These are phyloP conservation scores for Venusia cambrica DNA, from an alignment of 2,888 invertebrate species.

Conservation along the genomic window DNA sequence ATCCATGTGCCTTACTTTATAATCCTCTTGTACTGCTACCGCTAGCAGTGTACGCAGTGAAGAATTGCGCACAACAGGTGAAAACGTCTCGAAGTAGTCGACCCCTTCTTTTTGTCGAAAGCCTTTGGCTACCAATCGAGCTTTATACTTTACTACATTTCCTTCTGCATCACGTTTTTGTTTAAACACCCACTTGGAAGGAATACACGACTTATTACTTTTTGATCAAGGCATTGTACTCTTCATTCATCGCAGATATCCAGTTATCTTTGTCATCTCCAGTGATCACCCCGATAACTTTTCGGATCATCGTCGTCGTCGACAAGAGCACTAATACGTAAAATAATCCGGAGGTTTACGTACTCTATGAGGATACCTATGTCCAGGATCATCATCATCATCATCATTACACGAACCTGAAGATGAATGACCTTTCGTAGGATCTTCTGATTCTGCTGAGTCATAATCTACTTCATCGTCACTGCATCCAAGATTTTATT, in stretches of 20 bases:
- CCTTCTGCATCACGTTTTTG: background rate
- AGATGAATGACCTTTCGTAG: background rate
- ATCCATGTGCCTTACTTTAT: background rate
- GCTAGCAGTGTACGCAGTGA: background rate
- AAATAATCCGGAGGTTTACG: background rate
- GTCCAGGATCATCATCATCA: background rate
- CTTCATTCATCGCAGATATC: background rate
- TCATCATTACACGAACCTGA: background rate
- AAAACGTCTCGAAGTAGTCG: background rate
- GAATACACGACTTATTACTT: background rate
- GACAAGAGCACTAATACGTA: background rate
- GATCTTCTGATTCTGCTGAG: background rate
- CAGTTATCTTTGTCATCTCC: background rate
- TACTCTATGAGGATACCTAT: background rate
- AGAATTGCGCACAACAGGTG: background rate
- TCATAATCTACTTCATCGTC: background rate
- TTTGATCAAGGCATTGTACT: background rate
- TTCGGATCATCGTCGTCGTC: background rate
- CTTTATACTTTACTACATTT: background rate
- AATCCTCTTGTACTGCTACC: background rate
- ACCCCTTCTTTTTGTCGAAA: background rate
- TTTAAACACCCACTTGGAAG: background rate
- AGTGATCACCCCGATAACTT: background rate
- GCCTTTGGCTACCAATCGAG: background rate
- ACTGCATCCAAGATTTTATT: no score